Evolutionary conservation across 2,888 invertebrate species (phyloP), one percentile per base, ranked within the genome.

Genomic region (Eupeodes luniger): DNA sequence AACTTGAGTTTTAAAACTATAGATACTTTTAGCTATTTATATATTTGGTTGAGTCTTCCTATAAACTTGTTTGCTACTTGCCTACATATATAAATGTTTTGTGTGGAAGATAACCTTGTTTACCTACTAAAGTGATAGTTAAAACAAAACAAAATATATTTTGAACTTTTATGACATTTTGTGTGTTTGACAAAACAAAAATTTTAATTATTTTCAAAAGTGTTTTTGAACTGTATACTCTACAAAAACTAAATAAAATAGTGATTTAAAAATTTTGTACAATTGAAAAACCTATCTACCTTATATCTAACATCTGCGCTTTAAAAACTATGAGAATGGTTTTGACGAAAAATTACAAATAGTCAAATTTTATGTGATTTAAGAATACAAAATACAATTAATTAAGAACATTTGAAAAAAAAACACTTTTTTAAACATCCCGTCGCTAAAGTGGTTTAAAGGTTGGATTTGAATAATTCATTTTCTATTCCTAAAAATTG

Each of bases 1-100:
- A 85, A 85, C 72, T 70, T 64, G 19, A 19, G 19, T 44, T 9
- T 40, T 62, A n/a, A 36, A 1, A 0, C n/a, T 19, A 19, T 9
- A 12, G 14, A 1, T 40, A 11, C 40, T 27, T 55, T 36, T 69
- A 34, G 51, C 59, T 66, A 11, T 16, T 57, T 49, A 4, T 55
- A 19, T 27, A n/a, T n/a, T 34, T 49, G 4, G 2, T 67, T 14
- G 27, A 19, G 64, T 47, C 47, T 44, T 47, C 10, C 47, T 14
- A 7, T 47, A 19, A 47, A n/a, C 0, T 44, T 19, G 19, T 19
- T 19, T 19, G 19, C 19, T 19, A 19, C 1, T 19, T 19, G 1
- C 19, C 19, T 19, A 19, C 1, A 1, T 19, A 19, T 19, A 19
- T 19, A 19, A 19, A 19, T 40, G 14, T 57, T 12, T 66, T 27